Evolutionary conservation across 2,888 invertebrate species (phyloP).

Genomic region (Hoplodrina blanda): DNA sequence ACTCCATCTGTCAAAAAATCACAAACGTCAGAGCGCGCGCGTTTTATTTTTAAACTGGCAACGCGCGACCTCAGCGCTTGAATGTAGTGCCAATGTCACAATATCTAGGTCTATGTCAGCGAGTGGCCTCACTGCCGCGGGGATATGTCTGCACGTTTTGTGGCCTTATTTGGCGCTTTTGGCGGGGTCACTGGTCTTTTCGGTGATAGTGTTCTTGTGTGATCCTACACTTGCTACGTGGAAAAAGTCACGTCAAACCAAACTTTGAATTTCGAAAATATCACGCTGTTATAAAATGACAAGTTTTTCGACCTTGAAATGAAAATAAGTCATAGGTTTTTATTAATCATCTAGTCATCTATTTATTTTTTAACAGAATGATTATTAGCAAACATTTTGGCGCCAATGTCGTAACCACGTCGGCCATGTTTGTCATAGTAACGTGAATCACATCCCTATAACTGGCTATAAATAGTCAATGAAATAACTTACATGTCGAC

Average conservation of each 20-base stretch:
- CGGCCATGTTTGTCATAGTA: slow-evolving; percentile 32
- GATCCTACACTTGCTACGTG: slow-evolving; percentile 50
- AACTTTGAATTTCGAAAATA: slow-evolving; percentile 1
- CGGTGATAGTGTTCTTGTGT: slow-evolving; percentile 54
- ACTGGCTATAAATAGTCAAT: slow-evolving; percentile 51
- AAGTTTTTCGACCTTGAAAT: neutral
- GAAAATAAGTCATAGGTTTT: neutral
- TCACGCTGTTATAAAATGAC: neutral
- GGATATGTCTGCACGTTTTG: slow-evolving; percentile 72
- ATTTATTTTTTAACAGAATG: slow-evolving; percentile 6
- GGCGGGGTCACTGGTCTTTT: slow-evolving; percentile 71
- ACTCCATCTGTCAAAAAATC: slow-evolving; percentile 69
- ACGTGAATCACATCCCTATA: slow-evolving; percentile 51
- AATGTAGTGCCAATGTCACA: slow-evolving; percentile 90
- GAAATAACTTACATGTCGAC: slow-evolving; percentile 45
- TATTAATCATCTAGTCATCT: slow-evolving; percentile 1
- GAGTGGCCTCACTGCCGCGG: slow-evolving; percentile 80
- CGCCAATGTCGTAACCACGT: slow-evolving; percentile 43
- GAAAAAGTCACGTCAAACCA: slow-evolving; percentile 24
- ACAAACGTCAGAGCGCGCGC: slow-evolving; percentile 71
- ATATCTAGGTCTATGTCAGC: slow-evolving; percentile 89
- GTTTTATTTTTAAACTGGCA: slow-evolving; percentile 87
- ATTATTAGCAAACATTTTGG: slow-evolving; percentile 32
- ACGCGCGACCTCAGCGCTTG: slow-evolving; percentile 87
- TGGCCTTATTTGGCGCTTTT: slow-evolving; percentile 77